Base-by-base conservation (phyloP, 2,113 vertebrate species). In the Mirza zaza region DNA sequence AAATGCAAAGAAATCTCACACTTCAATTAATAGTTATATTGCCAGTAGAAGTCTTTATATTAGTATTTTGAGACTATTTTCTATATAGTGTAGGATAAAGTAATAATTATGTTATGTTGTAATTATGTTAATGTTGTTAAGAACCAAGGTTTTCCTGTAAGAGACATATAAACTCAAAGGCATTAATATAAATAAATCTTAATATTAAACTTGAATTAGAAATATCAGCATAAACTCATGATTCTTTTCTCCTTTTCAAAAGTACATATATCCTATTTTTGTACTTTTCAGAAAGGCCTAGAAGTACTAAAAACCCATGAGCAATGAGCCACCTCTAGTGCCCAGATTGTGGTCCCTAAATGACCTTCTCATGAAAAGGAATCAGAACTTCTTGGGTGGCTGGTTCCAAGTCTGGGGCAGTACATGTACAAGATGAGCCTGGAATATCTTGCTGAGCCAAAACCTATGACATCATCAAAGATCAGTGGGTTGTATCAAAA, bases 71-170 rank as follows among this genome's bases (percentile, higher is more conserved):
- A 94, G 77, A 79, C 17, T 63, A 57, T 70, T 87, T 94, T 87
- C 20, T 86, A 48, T 63, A 42, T 34, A 91, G 36, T 88, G 0
- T 83, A 71, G 5, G 13, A 55, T 52, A 87, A 36, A 82, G 61
- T 73, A 94, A 71, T 76, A 71, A 71, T 39, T 71, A 39, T 65
- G 63, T 65, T 65, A 25, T 67, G 32, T 67, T 67, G 14, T 39
- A 39, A 39, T 67, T 67, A 63, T 83, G 52, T 90, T 82, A 93
- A 59, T 88, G 8, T 63, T 94, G 23, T 63, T 75, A 68, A 45
- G n/a, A 87, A 81, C n/a, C 13, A 95, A 73, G 57, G 50, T 75
- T 90, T 93, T 93, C 82, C 81, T 18, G 82, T 55, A 84, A 94
- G 68, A 86, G 45, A 87, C 79, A 77, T 83, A 77, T 90, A 68